These are phyloP conservation scores for Stenotaenia linearis DNA, from an alignment of 2,888 invertebrate genomes.

Conservation along the genomic window DNA sequence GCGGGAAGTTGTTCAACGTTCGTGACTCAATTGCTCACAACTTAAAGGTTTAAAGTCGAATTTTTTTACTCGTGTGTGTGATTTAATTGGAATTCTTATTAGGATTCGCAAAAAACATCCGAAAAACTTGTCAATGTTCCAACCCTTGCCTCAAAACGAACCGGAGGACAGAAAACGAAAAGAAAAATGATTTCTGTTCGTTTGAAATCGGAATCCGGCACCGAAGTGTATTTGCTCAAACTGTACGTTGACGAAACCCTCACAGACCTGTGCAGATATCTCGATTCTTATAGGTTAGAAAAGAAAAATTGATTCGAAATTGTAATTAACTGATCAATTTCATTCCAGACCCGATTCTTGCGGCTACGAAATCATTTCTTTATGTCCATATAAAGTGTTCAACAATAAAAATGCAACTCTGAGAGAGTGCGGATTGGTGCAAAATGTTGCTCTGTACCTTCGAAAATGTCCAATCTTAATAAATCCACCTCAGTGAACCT, in stretches of 20 bases:
- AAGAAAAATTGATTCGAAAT: no score
- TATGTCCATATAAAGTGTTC: neutral
- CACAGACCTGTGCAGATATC: neutral
- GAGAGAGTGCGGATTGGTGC: neutral
- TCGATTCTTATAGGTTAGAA: neutral
- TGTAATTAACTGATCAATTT: neutral
- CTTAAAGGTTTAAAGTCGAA: slow-evolving; percentile 24
- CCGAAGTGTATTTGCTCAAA: neutral
- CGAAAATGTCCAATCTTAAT: neutral
- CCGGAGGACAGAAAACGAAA: neutral
- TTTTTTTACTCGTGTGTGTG: no score
- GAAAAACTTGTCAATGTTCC: neutral
- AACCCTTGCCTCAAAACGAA: neutral
- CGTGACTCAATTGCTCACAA: slow-evolving; percentile 33
- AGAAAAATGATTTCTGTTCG: neutral
- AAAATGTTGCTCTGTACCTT: neutral
- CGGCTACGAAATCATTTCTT: neutral
- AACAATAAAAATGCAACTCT: slow-evolving; percentile 1
- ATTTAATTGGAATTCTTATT: neutral
- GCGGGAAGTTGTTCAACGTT: slow-evolving; percentile 29
- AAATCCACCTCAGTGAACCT: neutral
- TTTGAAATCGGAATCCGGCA: neutral
- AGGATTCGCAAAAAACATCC: neutral
- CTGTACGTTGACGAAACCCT: neutral
- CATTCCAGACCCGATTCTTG: neutral